Evolutionary conservation across 2,113 vertebrate species (phyloP).

Genomic region (Myotis lucifugus): DNA sequence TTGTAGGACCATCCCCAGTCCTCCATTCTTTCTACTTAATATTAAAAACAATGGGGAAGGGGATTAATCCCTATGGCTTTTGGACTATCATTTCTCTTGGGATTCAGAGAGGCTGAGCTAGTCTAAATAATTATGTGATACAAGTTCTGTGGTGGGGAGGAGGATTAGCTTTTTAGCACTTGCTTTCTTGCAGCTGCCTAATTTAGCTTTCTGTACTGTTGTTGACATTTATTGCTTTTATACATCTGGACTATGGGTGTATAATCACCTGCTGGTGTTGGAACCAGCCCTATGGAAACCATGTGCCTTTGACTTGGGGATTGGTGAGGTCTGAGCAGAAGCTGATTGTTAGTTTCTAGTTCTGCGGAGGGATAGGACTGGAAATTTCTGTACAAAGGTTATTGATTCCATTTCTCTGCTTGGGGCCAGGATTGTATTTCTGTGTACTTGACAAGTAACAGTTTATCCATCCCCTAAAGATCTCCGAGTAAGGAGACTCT

Average conservation of each 20-base stretch:
- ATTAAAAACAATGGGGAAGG: not conserved
- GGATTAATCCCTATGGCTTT: not conserved
- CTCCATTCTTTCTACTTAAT: not conserved
- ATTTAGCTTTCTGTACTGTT: not conserved
- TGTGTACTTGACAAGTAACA: not conserved
- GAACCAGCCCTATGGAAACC: not conserved
- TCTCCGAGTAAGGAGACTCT: not conserved
- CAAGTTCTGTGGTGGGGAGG: not conserved
- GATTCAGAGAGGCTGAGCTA: not conserved
- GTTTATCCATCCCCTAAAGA: not conserved
- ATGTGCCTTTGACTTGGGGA: not conserved
- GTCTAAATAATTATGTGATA: not conserved
- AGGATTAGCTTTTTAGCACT: not conserved
- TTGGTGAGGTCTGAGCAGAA: not conserved
- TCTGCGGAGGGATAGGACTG: not conserved
- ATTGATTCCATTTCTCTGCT: not conserved
- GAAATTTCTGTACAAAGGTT: not conserved
- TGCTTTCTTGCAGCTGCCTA: not conserved
- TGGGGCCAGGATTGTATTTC: conserved; percentile 18
- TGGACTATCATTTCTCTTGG: not conserved
- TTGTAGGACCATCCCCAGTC: not conserved
- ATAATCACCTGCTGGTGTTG: not conserved
- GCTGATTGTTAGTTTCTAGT: not conserved
- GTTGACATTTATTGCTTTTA: not conserved
- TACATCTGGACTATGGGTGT: not conserved